A percentile compares a stretch with the other conserved stretches of the same genome.
Evolutionary conservation across 2,113 vertebrate species (phyloP).

Genomic region (Notarius quadriscutis): DNA sequence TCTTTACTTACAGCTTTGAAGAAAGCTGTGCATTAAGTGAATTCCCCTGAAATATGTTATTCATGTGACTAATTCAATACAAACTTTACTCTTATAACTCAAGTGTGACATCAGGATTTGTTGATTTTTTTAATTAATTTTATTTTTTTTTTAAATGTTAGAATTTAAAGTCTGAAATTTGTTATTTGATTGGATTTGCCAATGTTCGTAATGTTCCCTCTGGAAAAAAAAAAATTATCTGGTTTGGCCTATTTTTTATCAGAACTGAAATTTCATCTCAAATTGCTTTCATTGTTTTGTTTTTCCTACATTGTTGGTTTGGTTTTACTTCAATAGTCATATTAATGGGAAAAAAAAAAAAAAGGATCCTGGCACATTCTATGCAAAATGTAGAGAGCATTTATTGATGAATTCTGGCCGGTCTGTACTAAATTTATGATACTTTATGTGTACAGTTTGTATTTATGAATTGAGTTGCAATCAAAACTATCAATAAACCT

Average conservation of each 20-base stretch:
- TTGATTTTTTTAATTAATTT: background rate
- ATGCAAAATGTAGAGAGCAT: conserved; percentile 91
- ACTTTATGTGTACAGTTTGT: conserved; percentile 94
- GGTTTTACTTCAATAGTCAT: conserved; percentile 66
- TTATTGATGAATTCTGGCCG: conserved; percentile 86
- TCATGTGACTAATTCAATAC: background rate
- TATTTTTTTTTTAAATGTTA: background rate
- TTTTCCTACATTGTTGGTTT: conserved; percentile 61
- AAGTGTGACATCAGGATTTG: conserved; percentile 1
- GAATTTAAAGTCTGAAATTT: background rate
- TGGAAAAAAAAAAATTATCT: conserved; percentile 25
- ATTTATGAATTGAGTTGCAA: conserved; percentile 91
- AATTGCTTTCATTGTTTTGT: conserved; percentile 56
- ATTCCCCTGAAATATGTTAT: background rate
- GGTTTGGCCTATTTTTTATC: conserved; percentile 53
- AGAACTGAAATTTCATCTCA: conserved; percentile 7
- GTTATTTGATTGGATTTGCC: background rate
- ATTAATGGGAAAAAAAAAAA: background rate
- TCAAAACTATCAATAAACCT: conserved; percentile 92
- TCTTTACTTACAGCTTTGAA: background rate
- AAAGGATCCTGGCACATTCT: conserved; percentile 85
- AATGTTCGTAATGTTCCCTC: background rate
- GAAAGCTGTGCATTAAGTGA: background rate
- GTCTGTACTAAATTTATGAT: conserved; percentile 89
- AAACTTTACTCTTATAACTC: background rate